These are phyloP conservation scores for Caenorhabditis doughertyi DNA, from an alignment of 2,888 invertebrate species.

Conservation along the genomic window DNA sequence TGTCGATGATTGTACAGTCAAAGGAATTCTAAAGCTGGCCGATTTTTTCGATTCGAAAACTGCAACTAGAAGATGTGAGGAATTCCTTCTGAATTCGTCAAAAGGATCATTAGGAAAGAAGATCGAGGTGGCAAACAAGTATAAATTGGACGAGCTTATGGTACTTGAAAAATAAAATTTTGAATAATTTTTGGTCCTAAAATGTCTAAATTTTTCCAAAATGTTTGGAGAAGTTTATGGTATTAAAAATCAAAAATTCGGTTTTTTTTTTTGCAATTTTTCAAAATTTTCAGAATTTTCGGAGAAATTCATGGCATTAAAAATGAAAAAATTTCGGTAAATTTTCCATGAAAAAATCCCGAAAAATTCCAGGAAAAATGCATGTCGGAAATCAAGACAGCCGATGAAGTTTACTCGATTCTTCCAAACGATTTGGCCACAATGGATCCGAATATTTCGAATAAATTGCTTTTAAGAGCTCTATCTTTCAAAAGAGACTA, in stretches of 20 bases:
- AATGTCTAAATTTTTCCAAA: no score
- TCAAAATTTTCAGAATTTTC: no score
- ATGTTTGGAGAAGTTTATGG: no score
- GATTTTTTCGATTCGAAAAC: background rate
- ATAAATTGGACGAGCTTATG: background rate
- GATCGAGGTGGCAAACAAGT: background rate
- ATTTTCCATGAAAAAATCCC: no score
- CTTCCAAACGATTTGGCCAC: background rate
- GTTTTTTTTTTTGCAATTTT: no score
- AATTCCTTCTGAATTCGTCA: background rate
- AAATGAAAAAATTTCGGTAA: no score
- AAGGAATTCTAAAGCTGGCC: constrained; percentile 2
- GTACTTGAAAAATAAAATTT: background rate
- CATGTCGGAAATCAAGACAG: background rate
- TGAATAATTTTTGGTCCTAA: no score
- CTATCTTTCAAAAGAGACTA: no score
- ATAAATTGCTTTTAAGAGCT: no score
- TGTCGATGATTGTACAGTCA: background rate
- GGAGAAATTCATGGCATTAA: no score
- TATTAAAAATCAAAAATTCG: background rate
- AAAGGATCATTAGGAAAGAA: background rate
- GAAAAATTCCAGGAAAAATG: background rate
- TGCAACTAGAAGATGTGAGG: background rate
- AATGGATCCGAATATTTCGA: no score
- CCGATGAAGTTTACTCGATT: background rate